phyloP scores from a whole-genome alignment of 2,113 vertebrate species.

The Rhipidura dahli region DNA sequence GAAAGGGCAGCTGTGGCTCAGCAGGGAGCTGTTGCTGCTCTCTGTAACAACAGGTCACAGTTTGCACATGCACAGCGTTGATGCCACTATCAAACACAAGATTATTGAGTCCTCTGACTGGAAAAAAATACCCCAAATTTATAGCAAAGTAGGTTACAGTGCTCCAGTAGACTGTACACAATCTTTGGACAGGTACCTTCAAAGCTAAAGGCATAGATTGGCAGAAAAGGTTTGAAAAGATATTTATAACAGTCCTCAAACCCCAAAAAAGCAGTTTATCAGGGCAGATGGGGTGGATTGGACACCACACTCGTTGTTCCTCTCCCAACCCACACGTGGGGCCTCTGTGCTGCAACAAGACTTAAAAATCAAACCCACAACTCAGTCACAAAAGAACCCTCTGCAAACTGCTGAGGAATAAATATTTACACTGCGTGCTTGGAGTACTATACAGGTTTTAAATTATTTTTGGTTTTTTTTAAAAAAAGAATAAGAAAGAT shows the following conservation, averaged over 20 bases:
- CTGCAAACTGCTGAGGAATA: conserved; percentile 69
- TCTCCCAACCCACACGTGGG: conserved; percentile 45
- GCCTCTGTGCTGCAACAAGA: conserved; percentile 53
- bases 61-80: not conserved
- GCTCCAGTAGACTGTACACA: not conserved
- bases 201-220: not conserved
- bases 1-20: not conserved
- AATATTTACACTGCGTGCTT: conserved; percentile 77
- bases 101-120: not conserved
- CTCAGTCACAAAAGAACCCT: conserved; percentile 52
- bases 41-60: not conserved
- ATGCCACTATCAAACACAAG: not conserved
- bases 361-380: conserved; percentile 39
- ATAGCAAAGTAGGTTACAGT: not conserved
- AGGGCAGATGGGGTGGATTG: conserved; percentile 43
- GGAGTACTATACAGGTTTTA: conserved; percentile 80
- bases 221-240: not conserved
- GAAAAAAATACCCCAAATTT: not conserved
- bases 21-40: not conserved
- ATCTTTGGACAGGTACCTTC: not conserved
- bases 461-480: conserved; percentile 45
- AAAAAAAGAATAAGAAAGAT: conserved; percentile 52
- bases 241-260: not conserved
- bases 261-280: not conserved
- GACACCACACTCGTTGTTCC: conserved; percentile 64